Evolutionary conservation across 2,888 invertebrate species (phyloP), one percentile per base, ranked within the genome.

Genomic region (Xanthostigma xanthostigma): DNA sequence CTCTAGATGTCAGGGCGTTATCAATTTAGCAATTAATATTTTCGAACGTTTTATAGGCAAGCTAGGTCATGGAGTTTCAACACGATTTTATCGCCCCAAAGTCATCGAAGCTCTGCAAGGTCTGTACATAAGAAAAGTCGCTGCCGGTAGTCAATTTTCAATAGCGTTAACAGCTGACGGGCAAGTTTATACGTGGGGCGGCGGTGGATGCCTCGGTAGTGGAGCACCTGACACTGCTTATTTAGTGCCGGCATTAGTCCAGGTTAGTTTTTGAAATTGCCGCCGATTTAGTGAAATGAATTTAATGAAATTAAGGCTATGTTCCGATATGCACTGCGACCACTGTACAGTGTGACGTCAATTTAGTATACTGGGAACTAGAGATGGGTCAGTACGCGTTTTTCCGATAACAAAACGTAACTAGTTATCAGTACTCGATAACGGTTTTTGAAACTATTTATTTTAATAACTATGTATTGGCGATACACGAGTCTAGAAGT

Each of bases 181-280:
- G 38, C 63, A 72, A 67, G 69, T 78, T n/a, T 76, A 74, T 58
- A 72, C 73, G 0, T 79, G 79, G 78, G 79, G 79, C 11, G 71
- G 70, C 56, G 78, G 78, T 1, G 69, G 75, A 0, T 73, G 75
- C 55, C 61, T 78, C n/a, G 78, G 78, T 9, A 65, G 72, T 56
- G 75, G 75, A 6, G 68, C 72, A 1, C 66, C 73, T 6, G 78
- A 78, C 53, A 69, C 72, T 2, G 73, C 74, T 40, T 68, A 70
- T 36, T 62, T 75, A 11, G 61, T 69, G 27, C 79, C 79, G 2
- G 64, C 72, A 17, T 62, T 72, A 6, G 63, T 79, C 6, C 72
- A 74, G 27, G 27, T 27, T 6, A 27, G 27, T 27, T 27, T 27
- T 27, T 3, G 1, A 27, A n/a, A 27, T 27, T 6, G 6, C 6